Evolutionary conservation across 2,797 vertebrate species (phyloP), one percentile per base, ranked within the genome.

Genomic region (Notolepis coatsorum): DNA sequence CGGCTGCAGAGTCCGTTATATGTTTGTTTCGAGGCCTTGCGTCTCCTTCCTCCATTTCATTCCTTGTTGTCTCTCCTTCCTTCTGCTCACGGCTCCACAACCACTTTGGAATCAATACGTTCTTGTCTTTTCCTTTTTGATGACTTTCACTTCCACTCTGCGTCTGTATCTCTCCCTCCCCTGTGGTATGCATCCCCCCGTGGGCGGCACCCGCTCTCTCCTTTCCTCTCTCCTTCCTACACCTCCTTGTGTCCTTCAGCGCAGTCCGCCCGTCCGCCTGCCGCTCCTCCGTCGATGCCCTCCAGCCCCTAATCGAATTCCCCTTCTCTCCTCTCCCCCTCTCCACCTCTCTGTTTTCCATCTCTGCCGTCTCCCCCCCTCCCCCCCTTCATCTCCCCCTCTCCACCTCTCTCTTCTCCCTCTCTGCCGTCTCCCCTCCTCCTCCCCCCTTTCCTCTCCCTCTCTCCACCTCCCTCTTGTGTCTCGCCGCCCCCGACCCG

Each of bases 301-400:
- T 85, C 39, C 76, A 82, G 71, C 84, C 88, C 49, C 67, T 87
- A 65, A 81, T 69, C 78, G 84, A 90, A 77, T 63, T 82, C 73
- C 84, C 79, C 30, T 31, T 67, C 68, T 61, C n/a, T 18, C 66
- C 7, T 23, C 28, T 52, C 57, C 61, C 47, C 53, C 58, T 2
- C 28, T 33, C 43, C 68, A 61, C 13, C 49, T 54, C 3, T 38
- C 7, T 8, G n/a, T n/a, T n/a, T n/a, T n/a, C n/a, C 73, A 12
- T 35, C 20, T 17, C n/a, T n/a, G n/a, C n/a, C n/a, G 21, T 17
- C 17, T 46, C 45, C 17, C 13, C 23, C 15, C 21, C 13, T 9
- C 31, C 33, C 9, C 43, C 20, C 37, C 5, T 20, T 27, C 62
- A 15, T 7, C 31, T 47, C 24, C 13, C 12, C 33, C 4, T 20